These are phyloP conservation scores for Crambe crambe DNA, from an alignment of 37 sponge, comb jelly and placozoan species.

Conservation along the genomic window DNA sequence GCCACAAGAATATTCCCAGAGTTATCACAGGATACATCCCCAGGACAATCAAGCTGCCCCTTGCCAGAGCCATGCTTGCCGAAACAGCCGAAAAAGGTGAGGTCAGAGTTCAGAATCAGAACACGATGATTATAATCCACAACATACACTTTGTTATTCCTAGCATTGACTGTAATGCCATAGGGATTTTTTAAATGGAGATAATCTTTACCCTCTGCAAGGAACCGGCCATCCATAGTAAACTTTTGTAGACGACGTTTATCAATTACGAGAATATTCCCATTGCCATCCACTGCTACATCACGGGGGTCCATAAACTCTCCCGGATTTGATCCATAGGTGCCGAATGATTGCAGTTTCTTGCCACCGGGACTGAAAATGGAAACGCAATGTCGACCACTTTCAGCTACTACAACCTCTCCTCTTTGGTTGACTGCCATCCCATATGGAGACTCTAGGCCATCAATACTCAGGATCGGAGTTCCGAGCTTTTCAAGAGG, in stretches of 20 bases:
- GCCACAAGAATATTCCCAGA: too few relatives aligned
- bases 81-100: too few relatives aligned
- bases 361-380: conserved; percentile 6
- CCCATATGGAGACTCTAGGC: conserved; percentile 5
- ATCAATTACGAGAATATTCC: conserved; percentile 22
- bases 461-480: not conserved
- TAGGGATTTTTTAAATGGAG: conserved; percentile 30
- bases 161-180: conserved; percentile 9
- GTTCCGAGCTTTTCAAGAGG: too few relatives aligned
- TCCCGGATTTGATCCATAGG: not conserved
- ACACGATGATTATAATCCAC: too few relatives aligned
- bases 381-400: not conserved
- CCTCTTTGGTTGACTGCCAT: not conserved
- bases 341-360: not conserved
- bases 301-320: conserved; percentile 10
- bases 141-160: too few relatives aligned
- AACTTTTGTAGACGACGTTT: conserved; percentile 28
- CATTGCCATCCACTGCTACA: conserved; percentile 12
- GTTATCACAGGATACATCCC: too few relatives aligned
- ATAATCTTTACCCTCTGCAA: conserved; percentile 8
- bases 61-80: too few relatives aligned
- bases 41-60: too few relatives aligned
- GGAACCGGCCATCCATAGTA: conserved; percentile 18
- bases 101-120: too few relatives aligned
- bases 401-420: conserved; percentile 13